phyloP scores from a whole-genome alignment of 2,113 vertebrate genomes.

The Nibea coibor region DNA sequence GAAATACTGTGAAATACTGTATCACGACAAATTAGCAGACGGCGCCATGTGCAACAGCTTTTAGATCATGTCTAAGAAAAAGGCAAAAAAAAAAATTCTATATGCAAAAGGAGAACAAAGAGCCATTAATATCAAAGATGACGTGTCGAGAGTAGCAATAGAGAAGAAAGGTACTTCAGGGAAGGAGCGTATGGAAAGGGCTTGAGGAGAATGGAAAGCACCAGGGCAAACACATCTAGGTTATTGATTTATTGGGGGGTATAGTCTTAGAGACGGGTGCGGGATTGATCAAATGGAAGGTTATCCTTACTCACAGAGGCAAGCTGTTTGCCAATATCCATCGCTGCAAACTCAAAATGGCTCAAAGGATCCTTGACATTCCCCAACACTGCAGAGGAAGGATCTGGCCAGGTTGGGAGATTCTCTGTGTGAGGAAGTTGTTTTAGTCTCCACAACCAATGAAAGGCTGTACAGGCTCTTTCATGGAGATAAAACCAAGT shows the following conservation, averaged over 20 bases:
- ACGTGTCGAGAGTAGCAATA: slow-evolving; percentile 28
- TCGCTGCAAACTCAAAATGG: slow-evolving; percentile 81
- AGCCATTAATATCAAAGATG: slow-evolving; percentile 38
- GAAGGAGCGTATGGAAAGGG: slow-evolving; percentile 36
- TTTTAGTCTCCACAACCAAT: slow-evolving; percentile 22
- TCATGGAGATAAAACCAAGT: slow-evolving; percentile 5
- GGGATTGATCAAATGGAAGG: slow-evolving; percentile 84
- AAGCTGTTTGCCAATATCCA: slow-evolving; percentile 85
- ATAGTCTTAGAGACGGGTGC: slow-evolving; percentile 81
- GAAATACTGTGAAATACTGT: slow-evolving; percentile 56
- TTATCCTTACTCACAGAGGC: slow-evolving; percentile 84
- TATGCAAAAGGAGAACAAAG: slow-evolving; percentile 55
- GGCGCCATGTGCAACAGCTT: slow-evolving; percentile 44
- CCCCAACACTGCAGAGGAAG: slow-evolving; percentile 57
- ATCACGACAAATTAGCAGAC: slow-evolving; percentile 62
- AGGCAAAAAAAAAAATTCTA: slow-evolving; percentile 17
- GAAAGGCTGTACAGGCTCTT: slow-evolving; percentile 6
- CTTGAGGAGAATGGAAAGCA: slow-evolving; percentile 71
- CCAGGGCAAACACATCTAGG: slow-evolving; percentile 77
- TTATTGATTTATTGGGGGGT: slow-evolving; percentile 83
- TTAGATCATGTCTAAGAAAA: slow-evolving; percentile 62
- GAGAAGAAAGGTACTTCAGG: slow-evolving; percentile 32
- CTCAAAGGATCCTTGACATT: slow-evolving; percentile 78
- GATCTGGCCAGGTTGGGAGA: slow-evolving; percentile 34
- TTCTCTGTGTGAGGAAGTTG: slow-evolving; percentile 29